Evolutionary conservation across 2,797 vertebrate species (phyloP).

Genomic region (Poecilia picta): DNA sequence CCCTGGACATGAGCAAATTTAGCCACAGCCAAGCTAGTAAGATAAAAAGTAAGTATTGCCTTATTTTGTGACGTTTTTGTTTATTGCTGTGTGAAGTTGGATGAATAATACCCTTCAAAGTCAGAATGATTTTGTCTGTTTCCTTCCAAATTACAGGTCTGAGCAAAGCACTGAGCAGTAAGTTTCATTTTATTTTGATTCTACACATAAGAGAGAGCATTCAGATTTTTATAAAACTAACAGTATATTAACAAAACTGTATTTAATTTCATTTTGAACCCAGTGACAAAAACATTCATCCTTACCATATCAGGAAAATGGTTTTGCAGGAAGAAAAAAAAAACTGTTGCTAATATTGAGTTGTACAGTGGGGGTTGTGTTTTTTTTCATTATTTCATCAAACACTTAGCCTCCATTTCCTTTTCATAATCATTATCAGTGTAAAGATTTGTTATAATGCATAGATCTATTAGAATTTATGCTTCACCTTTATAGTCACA

Average conservation of each 20-base stretch:
- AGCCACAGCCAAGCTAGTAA: constrained; percentile 70
- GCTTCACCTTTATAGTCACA: background rate
- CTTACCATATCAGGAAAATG: background rate
- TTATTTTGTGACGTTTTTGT: background rate
- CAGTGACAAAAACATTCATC: background rate
- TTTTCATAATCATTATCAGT: no score
- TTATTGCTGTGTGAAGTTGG: background rate
- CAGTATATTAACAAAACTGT: no score
- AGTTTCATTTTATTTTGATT: background rate
- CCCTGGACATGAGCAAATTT: constrained; percentile 78
- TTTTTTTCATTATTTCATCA: background rate
- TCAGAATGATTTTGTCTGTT: background rate
- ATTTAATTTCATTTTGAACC: background rate
- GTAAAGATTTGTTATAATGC: no score
- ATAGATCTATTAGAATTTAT: no score
- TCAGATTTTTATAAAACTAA: background rate
- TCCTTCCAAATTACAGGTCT: background rate
- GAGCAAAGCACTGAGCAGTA: constrained; percentile 8
- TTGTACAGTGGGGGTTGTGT: background rate
- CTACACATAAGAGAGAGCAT: background rate
- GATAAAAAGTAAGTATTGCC: constrained; percentile 69
- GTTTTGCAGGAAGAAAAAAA: background rate
- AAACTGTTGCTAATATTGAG: background rate
- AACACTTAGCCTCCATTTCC: no score
- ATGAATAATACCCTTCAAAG: background rate